Percentiles rank a stretch among this genome's conserved stretches.
Evolutionary conservation across 2,797 vertebrate genomes (phyloP).

Genomic region (Momotus momota): DNA sequence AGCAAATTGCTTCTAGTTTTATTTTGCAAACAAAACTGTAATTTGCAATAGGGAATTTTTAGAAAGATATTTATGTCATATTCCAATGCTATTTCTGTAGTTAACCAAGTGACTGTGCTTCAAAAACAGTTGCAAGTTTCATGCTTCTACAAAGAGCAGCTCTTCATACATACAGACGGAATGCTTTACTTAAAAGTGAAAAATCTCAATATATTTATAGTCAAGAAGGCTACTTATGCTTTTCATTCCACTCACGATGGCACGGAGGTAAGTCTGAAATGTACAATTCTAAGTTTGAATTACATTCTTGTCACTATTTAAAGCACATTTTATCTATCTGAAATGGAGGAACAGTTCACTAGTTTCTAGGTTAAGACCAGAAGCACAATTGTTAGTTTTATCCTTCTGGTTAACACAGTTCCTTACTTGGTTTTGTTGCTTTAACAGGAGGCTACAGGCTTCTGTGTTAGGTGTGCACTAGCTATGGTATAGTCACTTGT

Average conservation of each 20-base stretch:
- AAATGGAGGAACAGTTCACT: background rate
- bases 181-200: conserved; percentile 27
- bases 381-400: background rate
- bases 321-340: background rate
- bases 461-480: background rate
- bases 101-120: background rate
- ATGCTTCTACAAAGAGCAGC: background rate
- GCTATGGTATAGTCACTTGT: background rate
- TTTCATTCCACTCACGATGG: background rate
- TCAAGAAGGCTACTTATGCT: background rate
- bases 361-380: background rate
- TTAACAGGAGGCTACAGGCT: background rate
- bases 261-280: background rate
- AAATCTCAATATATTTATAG: background rate
- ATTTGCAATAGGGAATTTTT: background rate
- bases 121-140: background rate
- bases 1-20: background rate
- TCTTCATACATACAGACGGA: background rate
- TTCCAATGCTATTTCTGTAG: background rate
- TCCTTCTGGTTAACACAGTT: background rate
- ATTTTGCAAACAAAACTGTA: conserved; percentile 20
- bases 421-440: background rate
- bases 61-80: background rate
- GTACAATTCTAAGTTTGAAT: background rate
- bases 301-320: background rate